Evolutionary conservation across 2,113 vertebrate species (phyloP), one percentile per base, ranked within the genome.

Genomic region (Megaleporinus macrocephalus): DNA sequence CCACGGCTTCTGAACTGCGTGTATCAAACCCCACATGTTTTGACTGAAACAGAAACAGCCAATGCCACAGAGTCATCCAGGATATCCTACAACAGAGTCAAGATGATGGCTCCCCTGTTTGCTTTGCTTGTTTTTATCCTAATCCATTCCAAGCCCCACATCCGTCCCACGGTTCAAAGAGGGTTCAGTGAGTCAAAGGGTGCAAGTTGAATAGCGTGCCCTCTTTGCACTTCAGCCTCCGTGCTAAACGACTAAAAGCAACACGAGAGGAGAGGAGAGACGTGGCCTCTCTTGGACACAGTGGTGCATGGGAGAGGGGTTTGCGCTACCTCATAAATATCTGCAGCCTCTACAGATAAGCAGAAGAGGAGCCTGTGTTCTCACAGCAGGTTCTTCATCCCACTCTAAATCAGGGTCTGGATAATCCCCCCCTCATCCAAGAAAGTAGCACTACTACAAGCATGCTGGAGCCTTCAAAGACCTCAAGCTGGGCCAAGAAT

Each of bases 41-140:
- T n/a, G 59, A 13, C 76, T 86, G 55, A 10, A 57, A 77, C 59
- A 53, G 68, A 69, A 83, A 78, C 62, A 74, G 81, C 79, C 41
- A 70, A 29, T 41, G 68, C 75, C 66, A 72, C 55, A 44, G 51
- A 73, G 81, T 85, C 82, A 84, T 87, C 80, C 85, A 88, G 88
- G 88, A 88, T 87, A 83, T 88, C 87, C 87, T 89, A 80, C 70
- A 80, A 76, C 78, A 61, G 41, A 79, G 55, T 47, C 53, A 24
- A 20, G 76, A 79, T 27, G 55, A 47, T 62, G 73, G 79, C 57
- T 86, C 36, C 65, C 49, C 49, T 76, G 76, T 79, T 76, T 68
- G 27, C 63, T 62, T 53, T 33, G 81, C 27, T 73, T 76, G 61
- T 80, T 86, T 83, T 73, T 66, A 63, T 70, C 66, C 75, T 33